Evolutionary conservation across 1,140 invertebrate genomes (phyloP).

Genomic region (Achatina immaculata): DNA sequence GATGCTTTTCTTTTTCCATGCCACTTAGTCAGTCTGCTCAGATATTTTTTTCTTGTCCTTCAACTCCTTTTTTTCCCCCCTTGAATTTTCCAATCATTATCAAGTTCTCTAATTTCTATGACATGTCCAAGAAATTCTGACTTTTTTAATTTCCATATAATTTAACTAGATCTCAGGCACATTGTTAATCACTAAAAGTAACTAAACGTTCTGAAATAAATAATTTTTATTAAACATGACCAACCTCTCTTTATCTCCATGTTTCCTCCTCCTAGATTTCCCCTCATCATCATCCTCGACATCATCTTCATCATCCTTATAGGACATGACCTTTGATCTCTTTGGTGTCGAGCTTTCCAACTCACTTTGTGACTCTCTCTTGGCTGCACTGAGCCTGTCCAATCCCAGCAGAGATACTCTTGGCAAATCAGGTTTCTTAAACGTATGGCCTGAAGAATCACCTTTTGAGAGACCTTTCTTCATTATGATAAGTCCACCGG

Average conservation of each 20-base stretch:
- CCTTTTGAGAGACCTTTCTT: slow-evolving; percentile 74
- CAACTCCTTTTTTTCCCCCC: too few species aligned
- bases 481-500: slow-evolving; percentile 86
- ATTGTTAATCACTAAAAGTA: too few species aligned
- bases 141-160: too few species aligned
- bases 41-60: too few species aligned
- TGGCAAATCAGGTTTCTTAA: slow-evolving; percentile 79
- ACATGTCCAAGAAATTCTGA: too few species aligned
- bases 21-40: too few species aligned
- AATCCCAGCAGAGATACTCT: slow-evolving; percentile 84
- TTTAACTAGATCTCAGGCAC: too few species aligned
- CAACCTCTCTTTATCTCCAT: slow-evolving; percentile 35
- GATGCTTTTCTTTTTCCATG: too few species aligned
- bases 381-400: slow-evolving; percentile 83
- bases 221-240: too few species aligned
- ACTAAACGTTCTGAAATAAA: too few species aligned
- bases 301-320: slow-evolving; percentile 75
- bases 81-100: too few species aligned
- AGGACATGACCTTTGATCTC: slow-evolving; percentile 67
- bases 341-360: slow-evolving; percentile 69
- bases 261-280: slow-evolving; percentile 4
- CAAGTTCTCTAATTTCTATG: too few species aligned
- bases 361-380: slow-evolving; percentile 74
- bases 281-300: slow-evolving; percentile 43
- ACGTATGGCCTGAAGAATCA: slow-evolving; percentile 73